Evolutionary conservation across 2,113 vertebrate genomes (phyloP).

Genomic region (Tetrao urogallus): DNA sequence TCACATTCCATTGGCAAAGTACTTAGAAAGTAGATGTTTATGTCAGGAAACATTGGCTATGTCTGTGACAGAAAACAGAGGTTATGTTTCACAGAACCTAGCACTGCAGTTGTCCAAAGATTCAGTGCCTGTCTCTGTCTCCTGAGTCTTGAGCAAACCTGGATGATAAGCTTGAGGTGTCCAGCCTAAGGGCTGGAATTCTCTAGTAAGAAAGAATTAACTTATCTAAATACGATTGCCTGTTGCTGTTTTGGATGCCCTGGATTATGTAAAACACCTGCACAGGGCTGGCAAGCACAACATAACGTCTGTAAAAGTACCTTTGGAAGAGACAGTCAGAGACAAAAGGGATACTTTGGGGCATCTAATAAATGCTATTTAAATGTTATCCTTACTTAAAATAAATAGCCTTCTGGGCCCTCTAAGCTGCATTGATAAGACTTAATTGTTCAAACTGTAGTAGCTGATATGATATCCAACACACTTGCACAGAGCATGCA

Average conservation of each 20-base stretch:
- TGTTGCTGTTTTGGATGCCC: neutral
- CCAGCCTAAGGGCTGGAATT: neutral
- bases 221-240: neutral
- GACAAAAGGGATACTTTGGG: neutral
- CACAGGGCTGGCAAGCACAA: neutral
- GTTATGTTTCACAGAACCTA: neutral
- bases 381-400: neutral
- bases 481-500: neutral
- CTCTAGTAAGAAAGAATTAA: neutral
- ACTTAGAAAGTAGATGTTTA: neutral
- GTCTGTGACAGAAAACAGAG: rapidly evolving
- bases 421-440: neutral
- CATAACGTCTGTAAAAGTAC: neutral
- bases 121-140: neutral
- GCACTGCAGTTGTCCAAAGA: neutral
- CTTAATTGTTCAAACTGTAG: neutral
- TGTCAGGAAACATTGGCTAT: neutral
- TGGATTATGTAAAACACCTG: neutral
- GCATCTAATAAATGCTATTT: neutral
- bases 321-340: neutral
- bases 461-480: neutral
- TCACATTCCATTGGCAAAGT: neutral
- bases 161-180: neutral
- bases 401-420: neutral
- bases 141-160: neutral